phyloP scores from a whole-genome alignment of 2,797 vertebrate species.

The Semotilus atromaculatus region DNA sequence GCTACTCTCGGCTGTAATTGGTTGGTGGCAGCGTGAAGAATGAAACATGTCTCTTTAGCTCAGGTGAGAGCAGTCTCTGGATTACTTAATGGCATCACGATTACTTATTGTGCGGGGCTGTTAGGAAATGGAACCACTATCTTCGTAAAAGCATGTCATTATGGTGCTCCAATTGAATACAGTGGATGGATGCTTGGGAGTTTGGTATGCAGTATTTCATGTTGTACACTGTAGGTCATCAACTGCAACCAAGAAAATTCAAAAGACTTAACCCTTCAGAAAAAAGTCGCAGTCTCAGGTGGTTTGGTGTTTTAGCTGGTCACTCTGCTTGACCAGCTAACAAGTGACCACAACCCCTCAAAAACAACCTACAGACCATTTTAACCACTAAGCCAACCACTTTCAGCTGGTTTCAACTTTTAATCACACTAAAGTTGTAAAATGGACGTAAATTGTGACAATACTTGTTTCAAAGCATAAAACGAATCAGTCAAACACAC shows the following conservation, averaged over 20 bases:
- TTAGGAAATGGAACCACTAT: conserved; percentile 7
- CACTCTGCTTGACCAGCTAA: neutral
- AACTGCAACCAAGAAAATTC: neutral
- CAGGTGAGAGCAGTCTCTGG: conserved; percentile 24
- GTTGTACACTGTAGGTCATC: neutral
- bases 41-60: conserved; percentile 13
- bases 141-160: conserved; percentile 20
- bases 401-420: neutral
- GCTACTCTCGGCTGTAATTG: neutral
- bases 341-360: neutral
- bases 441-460: neutral
- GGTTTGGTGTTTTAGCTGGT: neutral
- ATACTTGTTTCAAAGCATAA: neutral
- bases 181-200: neutral
- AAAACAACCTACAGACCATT: neutral
- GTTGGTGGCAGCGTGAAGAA: conserved; percentile 14
- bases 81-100: conserved; percentile 28
- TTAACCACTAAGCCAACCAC: neutral
- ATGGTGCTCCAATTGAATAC: neutral
- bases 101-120: conserved; percentile 27
- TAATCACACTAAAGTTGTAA: neutral
- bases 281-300: neutral
- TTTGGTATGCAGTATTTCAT: neutral
- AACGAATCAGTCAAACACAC: neutral
- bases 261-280: neutral